These are phyloP conservation scores for Gracilinanus agilis DNA, from an alignment of 2,113 vertebrate genomes.

Conservation along the genomic window DNA sequence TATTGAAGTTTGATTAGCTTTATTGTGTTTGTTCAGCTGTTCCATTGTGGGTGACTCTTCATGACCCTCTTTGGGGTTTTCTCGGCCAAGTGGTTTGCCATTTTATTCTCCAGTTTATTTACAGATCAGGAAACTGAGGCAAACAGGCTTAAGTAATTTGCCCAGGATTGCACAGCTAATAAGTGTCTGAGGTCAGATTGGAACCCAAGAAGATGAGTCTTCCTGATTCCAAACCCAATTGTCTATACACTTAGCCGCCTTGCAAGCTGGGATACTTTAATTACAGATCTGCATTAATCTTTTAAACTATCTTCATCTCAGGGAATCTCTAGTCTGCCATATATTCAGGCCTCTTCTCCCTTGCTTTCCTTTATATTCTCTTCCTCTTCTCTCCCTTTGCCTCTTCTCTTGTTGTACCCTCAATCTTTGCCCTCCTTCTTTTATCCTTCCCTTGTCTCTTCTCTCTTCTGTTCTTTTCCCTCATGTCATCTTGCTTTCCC, in stretches of 20 bases:
- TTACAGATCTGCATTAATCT: slow-evolving; percentile 85
- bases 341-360: slow-evolving; percentile 37
- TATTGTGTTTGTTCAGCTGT: no score
- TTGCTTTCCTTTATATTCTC: not conserved
- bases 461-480: not conserved
- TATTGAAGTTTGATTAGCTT: slow-evolving; percentile 69
- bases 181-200: no score
- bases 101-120: no score
- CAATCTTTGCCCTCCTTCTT: not conserved
- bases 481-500: not conserved
- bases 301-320: slow-evolving; percentile 85
- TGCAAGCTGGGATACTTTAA: slow-evolving; percentile 63
- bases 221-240: no score
- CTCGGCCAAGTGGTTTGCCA: no score
- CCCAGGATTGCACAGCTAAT: no score
- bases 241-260: no score
- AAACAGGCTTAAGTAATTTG: no score
- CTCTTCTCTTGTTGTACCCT: not conserved
- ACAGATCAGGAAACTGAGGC: no score
- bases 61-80: no score
- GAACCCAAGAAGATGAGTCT: no score
- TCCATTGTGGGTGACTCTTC: no score
- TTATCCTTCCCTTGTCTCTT: not conserved
- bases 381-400: not conserved
- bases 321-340: slow-evolving; percentile 65